Evolutionary conservation across 2,888 invertebrate species (phyloP), one percentile per base, ranked within the genome.

Genomic region (Nasonovia ribisnigri): DNA sequence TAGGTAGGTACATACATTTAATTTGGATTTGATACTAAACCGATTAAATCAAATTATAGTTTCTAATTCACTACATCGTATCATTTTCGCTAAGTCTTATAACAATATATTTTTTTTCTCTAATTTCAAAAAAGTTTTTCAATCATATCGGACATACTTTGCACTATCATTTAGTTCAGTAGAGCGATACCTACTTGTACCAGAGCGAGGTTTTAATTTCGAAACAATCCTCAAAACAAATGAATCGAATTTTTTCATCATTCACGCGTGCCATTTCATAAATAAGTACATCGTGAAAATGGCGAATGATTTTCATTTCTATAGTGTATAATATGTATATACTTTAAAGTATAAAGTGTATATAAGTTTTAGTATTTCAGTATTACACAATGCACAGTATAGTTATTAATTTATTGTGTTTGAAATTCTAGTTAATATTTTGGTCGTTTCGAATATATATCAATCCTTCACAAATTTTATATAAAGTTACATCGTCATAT

Each of bases 31-130:
- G 48, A 29, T 46, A 8, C 8, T 48, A 87, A 87, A n/a, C 48
- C 87, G 48, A 87, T 87, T 51, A 51, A 86, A 86, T 86, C 29
- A 46, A 29, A 86, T 46, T 86, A 13, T 29, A 43, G 86, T 86
- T 86, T 86, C 29, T 86, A 46, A 86, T 86, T 86, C 86, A 86
- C 29, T 86, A 48, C 46, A 43, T 29, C 29, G 46, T 86, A 46
- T 84, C 43, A 43, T 84, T 84, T 42, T 84, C 42, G 43, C 11
- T 84, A 84, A 84, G 43, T 43, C 84, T 42, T 67, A 43, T 84
- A 43, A 26, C 84, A 24, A 84, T 84, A 42, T 84, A 84, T 84
- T 36, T 67, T 67, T 67, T 84, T 84, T 26, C 8, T 43, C 11
- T 43, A 10, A 84, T 84, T 84, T 43, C 6, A 43, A 43, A 26